A percentile compares a stretch with the other conserved stretches of the same genome.
phyloP scores from a whole-genome alignment of 1,140 invertebrate genomes.

The Drosophila ogumai region DNA sequence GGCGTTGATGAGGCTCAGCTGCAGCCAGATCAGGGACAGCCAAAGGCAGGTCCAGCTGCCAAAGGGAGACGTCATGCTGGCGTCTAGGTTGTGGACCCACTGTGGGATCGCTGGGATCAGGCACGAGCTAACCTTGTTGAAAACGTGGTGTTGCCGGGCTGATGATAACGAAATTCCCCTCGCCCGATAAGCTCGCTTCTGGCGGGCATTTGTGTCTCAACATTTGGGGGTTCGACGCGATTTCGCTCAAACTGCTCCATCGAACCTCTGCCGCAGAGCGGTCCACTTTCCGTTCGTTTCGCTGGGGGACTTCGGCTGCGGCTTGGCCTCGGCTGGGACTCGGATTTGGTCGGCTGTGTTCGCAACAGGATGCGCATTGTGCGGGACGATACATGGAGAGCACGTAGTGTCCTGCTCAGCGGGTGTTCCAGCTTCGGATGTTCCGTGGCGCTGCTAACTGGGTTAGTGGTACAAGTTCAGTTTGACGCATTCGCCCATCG shows the following conservation, averaged over 20 bases:
- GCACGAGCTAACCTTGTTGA: not conserved
- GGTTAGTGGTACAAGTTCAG: conserved; percentile 85
- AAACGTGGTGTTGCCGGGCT: conserved; percentile 7
- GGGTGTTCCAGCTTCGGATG: not conserved
- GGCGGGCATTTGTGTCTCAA: conserved; percentile 13
- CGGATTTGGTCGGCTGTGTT: conserved; percentile 2
- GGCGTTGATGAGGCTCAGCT: conserved; percentile 37
- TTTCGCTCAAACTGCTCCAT: conserved; percentile 23
- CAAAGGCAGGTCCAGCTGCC: conserved; percentile 19
- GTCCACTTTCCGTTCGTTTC: conserved; percentile 27
- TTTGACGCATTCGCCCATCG: conserved; percentile 50
- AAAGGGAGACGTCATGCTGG: conserved; percentile 7
- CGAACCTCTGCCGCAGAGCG: conserved; percentile 27
- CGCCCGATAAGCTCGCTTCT: not conserved
- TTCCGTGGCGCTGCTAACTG: conserved; percentile 60
- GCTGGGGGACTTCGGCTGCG: not conserved
- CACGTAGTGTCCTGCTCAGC: conserved; percentile 1
- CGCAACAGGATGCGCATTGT: conserved; percentile 53
- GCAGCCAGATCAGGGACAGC: conserved; percentile 38
- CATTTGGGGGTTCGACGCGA: conserved; percentile 1
- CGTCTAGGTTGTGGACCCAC: conserved; percentile 16
- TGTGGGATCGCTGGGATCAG: conserved; percentile 9
- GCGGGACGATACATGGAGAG: conserved; percentile 37
- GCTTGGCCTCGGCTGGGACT: not conserved
- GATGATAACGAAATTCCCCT: conserved; percentile 18